Conservation (phyloP, 1,140 invertebrate species). For the Trichonephila clavipes region DNA sequence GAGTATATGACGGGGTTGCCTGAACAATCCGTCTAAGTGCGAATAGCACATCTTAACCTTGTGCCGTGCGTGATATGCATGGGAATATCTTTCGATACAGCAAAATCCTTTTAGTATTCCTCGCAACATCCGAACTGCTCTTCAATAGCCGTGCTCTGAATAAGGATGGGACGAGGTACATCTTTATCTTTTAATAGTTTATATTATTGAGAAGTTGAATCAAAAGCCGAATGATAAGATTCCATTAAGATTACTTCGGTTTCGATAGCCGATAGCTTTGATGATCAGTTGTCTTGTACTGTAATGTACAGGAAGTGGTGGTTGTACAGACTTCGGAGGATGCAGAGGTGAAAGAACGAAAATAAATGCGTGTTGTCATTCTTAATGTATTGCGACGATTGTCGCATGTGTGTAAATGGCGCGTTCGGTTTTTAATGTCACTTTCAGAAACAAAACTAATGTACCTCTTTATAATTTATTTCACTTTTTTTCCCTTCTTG, state of each 20-base stretch:
- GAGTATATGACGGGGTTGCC: neutral
- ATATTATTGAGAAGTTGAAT: conserved; percentile 10
- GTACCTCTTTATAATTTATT: too few species aligned
- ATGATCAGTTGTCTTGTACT: neutral
- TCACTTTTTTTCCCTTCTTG: too few species aligned
- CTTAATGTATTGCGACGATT: neutral
- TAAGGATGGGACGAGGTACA: neutral
- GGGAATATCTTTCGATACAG: neutral
- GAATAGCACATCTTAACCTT: conserved; percentile 5
- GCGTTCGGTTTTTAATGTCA: too few species aligned
- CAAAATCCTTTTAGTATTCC: neutral
- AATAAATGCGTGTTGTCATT: neutral
- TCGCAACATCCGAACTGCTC: neutral
- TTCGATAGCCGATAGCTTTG: neutral
- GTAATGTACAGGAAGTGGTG: conserved; percentile 14
- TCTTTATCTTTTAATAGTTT: conserved; percentile 5
- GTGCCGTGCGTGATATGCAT: neutral
- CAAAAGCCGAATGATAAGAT: conserved; percentile 1
- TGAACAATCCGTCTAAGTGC: neutral
- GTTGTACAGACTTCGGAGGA: neutral
- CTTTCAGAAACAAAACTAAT: too few species aligned
- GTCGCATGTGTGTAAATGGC: too few species aligned
- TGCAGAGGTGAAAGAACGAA: neutral
- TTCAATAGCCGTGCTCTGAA: neutral
- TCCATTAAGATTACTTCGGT: conserved; percentile 1